Evolutionary conservation across 1,140 invertebrate species (phyloP), one percentile per base, ranked within the genome.

Genomic region (Pachyrhynchus sulphureomaculatus): DNA sequence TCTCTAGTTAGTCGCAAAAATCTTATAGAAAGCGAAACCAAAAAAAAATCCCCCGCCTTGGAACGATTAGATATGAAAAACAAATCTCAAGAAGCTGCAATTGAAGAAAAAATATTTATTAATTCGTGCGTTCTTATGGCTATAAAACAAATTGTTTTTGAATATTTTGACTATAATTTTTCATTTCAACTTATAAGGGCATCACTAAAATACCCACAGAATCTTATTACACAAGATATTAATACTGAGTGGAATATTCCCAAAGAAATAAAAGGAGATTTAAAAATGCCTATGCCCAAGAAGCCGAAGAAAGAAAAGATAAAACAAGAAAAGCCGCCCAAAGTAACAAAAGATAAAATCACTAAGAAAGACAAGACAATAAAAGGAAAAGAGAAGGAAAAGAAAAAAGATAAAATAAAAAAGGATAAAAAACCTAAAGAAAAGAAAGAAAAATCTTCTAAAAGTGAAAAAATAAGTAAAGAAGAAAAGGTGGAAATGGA

Each of bases 171-270:
- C 26, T 29, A 59, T 17, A 39, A 60, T 32, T 68, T 68, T 47
- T 52, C 49, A 49, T 68, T 68, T 56, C 34, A 59, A 29, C 42
- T 61, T 12, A 37, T 49, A 39, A 62, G 47, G 18, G 42, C 53
- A 2, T 48, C 64, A 20, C 47, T 68, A 12, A 56, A 47, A 24
- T 52, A 23, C 36, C 54, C 64, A 4, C 69, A 66, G 39, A 62
- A 44, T 41, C 23, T 69, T 3, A 65, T 69, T 6, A 66, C 66
- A 6, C 69, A 71, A 48, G 61, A 44, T 18, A 8, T 69, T 9
- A 71, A 71, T 29, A 13, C 26, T 0, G 52, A 64, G n/a, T 71
- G 69, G 69, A 52, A 54, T 26, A 59, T 68, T 21, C 69, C 69
- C 4, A 71, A 71, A 45, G 49, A 58, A 17, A 58, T 64, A 26